Conservation (phyloP, 2,113 vertebrate species). For the Gila orcuttii region DNA sequence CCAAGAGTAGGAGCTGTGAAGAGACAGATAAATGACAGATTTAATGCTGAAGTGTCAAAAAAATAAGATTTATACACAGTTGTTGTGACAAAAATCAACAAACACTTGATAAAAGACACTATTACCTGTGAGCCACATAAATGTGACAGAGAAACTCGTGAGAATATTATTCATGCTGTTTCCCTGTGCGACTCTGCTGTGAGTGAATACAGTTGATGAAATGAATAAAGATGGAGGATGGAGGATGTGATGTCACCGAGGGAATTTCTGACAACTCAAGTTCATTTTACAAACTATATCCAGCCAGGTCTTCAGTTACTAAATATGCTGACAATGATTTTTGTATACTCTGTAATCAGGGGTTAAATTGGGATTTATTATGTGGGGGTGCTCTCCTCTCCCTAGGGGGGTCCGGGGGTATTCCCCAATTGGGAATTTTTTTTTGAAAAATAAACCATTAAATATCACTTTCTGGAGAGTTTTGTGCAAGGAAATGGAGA, state of each 20-base stretch:
- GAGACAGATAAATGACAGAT: background rate
- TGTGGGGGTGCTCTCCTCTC: no score
- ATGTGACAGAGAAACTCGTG: background rate
- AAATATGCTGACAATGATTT: background rate
- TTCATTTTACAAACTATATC: background rate
- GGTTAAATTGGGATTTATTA: no score
- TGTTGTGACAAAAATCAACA: background rate
- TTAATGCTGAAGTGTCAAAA: background rate
- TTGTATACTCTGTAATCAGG: no score
- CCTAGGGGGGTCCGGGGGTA: no score
- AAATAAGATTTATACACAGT: background rate
- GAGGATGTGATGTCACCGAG: slow-evolving; percentile 19
- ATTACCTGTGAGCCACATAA: background rate
- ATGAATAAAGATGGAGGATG: background rate
- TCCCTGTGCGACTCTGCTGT: background rate
- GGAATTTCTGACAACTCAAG: background rate
- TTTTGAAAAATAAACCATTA: no score
- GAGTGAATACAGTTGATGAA: background rate
- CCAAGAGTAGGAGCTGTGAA: background rate
- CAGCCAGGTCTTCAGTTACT: background rate
- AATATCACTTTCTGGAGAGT: no score
- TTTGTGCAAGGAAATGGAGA: no score
- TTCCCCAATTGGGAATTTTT: no score
- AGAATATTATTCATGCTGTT: background rate
- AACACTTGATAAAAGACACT: background rate